Evolutionary conservation across 1,140 invertebrate species (phyloP), one percentile per base, ranked within the genome.

Genomic region (Choristoneura fumiferana): DNA sequence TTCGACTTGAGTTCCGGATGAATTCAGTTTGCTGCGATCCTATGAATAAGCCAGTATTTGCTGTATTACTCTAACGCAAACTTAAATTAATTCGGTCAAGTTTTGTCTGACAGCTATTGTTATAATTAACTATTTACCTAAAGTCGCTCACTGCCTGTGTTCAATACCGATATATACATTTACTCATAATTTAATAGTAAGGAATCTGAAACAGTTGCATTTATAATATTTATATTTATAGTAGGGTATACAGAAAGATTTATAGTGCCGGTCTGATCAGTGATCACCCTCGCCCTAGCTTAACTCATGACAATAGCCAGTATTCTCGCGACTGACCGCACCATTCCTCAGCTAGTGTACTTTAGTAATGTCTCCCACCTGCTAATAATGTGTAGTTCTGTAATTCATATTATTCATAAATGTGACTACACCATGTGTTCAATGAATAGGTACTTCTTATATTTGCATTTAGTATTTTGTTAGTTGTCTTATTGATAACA

Each of bases 391-490:
- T 29, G 22, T 49, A 49, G 22, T 22, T 33, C 43, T 12, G 18
- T 9, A 45, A 49, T 22, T 10, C 43, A 49, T 49, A 49, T 18
- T 22, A 49, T 18, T 45, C 17, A 22, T 49, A 49, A 14, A 43
- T 43, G 40, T 49, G 43, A 49, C 43, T 49, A 18, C 12, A 49
- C 43, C 43, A 8, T 49, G 43, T 49, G 43, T 49, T 49, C 43
- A 49, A 49, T 49, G 10, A 49, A 49, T 49, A 29, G 22, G 22
- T 29, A 29, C 22, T 49, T 49, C 43, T 49, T 49, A 49, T 49
- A 29, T 13, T 49, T 49, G 43, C 43, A 49, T 49, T 49, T 49
- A 49, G 18, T 49, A 49, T 49, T 49, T 49, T 14, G 43, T 49
- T 49, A 49, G 43, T 33, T 49, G n/a, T 49, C 22, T 33, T 33